These are phyloP conservation scores for Phoeniculus purpureus DNA, from an alignment of 2,797 vertebrate genomes.

Conservation along the genomic window DNA sequence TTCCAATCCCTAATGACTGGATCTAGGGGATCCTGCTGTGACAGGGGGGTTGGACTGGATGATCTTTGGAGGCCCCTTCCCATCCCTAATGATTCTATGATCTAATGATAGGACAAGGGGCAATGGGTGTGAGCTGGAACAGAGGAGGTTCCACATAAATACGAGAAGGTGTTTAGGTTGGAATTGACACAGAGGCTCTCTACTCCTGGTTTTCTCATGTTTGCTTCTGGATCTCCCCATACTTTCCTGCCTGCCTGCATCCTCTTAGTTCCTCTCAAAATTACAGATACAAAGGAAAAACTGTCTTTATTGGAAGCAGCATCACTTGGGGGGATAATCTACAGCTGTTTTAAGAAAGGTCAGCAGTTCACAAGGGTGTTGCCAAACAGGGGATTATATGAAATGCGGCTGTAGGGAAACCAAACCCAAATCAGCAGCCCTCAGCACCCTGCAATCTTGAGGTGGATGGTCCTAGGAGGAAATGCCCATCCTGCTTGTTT, in stretches of 20 bases:
- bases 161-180: background rate
- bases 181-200: background rate
- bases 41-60: too few relatives aligned
- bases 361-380: background rate
- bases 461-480: background rate
- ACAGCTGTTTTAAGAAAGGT: background rate
- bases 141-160: too few relatives aligned
- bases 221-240: background rate
- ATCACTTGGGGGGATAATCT: background rate
- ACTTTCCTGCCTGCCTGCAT: constrained; percentile 12
- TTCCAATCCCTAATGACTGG: too few relatives aligned
- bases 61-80: too few relatives aligned
- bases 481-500: background rate
- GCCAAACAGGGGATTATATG: background rate
- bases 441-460: background rate
- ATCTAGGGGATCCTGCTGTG: too few relatives aligned
- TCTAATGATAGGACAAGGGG: too few relatives aligned
- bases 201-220: background rate
- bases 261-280: constrained; percentile 6
- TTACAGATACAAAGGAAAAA: background rate
- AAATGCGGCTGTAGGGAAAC: background rate
- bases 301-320: background rate
- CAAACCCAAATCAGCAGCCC: background rate
- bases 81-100: too few relatives aligned
- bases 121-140: too few relatives aligned